phyloP scores from a whole-genome alignment of 2,113 vertebrate genomes.

The Balaeniceps rex region DNA sequence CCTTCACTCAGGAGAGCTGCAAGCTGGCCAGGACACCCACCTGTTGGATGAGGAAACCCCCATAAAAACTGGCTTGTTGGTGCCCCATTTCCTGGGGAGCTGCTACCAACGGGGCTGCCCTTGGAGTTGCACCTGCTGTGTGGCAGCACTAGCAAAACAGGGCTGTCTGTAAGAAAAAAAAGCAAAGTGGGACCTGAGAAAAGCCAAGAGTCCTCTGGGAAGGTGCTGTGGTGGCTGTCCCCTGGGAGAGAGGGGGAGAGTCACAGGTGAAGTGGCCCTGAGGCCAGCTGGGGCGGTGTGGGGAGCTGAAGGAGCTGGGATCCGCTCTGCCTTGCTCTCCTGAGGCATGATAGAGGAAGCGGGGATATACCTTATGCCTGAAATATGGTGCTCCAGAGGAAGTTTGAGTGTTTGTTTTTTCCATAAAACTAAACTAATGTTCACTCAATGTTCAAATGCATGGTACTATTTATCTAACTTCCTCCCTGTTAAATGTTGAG shows the following conservation, averaged over 20 bases:
- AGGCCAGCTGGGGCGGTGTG: not conserved
- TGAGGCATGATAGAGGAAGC: not conserved
- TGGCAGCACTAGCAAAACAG: not conserved
- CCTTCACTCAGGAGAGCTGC: not conserved
- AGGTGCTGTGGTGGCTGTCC: not conserved
- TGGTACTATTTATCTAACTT: not conserved
- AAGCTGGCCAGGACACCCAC: not conserved
- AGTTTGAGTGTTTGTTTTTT: not conserved
- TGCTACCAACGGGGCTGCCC: not conserved
- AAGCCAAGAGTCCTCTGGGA: not conserved
- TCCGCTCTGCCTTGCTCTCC: not conserved
- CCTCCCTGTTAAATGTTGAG: not conserved
- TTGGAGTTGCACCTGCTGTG: not conserved
- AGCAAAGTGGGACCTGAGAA: not conserved
- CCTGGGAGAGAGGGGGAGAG: fast-evolving
- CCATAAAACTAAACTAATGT: not conserved
- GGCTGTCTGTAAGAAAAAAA: not conserved
- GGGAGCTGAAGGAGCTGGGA: not conserved
- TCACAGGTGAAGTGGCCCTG: not conserved
- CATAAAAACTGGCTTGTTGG: not conserved
- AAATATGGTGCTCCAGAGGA: not conserved
- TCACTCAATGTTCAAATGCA: not conserved
- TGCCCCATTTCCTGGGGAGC: not conserved
- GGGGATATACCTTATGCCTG: not conserved
- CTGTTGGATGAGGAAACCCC: not conserved